A percentile compares a stretch with the other conserved stretches of the same genome.
These are phyloP conservation scores for Takifugu bimaculatus DNA, from an alignment of 2,113 vertebrate species.

Conservation along the genomic window DNA sequence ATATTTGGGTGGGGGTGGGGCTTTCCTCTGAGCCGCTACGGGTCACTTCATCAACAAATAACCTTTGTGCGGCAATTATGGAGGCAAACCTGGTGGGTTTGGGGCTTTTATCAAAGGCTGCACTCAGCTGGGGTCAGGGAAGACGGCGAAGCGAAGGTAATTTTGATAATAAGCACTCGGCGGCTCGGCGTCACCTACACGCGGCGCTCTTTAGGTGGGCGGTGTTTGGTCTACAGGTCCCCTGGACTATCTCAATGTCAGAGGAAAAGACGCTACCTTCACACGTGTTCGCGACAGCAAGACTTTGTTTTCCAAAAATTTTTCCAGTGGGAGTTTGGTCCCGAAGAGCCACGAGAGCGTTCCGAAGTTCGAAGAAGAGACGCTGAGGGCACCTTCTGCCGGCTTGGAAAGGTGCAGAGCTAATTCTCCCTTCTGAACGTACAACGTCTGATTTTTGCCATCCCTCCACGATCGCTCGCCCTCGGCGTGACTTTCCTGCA, in stretches of 20 bases:
- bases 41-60: slow-evolving; percentile 21
- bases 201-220: slow-evolving; percentile 59
- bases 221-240: slow-evolving; percentile 66
- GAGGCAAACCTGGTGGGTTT: slow-evolving; percentile 34
- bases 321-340: not conserved
- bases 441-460: slow-evolving; percentile 16
- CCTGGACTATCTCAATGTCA: slow-evolving; percentile 70
- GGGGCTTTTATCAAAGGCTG: slow-evolving; percentile 22
- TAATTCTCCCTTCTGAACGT: slow-evolving; percentile 9
- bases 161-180: slow-evolving; percentile 47
- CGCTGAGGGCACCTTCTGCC: not conserved
- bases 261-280: slow-evolving; percentile 55
- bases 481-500: slow-evolving; percentile 51
- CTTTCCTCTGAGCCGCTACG: slow-evolving; percentile 31
- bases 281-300: not conserved
- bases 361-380: slow-evolving; percentile 9
- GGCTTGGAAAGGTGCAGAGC: slow-evolving; percentile 13
- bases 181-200: slow-evolving; percentile 46
- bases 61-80: slow-evolving; percentile 20
- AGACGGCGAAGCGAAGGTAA: slow-evolving; percentile 36
- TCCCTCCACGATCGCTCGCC: slow-evolving; percentile 49
- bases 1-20: too few species aligned
- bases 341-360: slow-evolving; percentile 1
- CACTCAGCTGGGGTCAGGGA: slow-evolving; percentile 29
- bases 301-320: slow-evolving; percentile 9